Evolutionary conservation across 2,888 invertebrate genomes (phyloP), one percentile per base, ranked within the genome.

Genomic region (Agelastica alni): DNA sequence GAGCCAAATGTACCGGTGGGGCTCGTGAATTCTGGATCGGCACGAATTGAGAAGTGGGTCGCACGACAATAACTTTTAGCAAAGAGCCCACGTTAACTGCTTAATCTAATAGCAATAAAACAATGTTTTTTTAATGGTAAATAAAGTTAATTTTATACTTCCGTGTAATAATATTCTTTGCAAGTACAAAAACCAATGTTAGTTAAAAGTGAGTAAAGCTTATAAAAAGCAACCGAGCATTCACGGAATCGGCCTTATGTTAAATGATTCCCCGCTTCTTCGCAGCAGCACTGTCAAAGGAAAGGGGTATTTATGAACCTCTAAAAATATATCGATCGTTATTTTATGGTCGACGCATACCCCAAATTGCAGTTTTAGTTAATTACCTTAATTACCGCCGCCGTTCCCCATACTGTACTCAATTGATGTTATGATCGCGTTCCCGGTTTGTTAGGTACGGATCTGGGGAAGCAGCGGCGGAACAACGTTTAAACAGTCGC

Each of bases 361-460:
- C 37, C 37, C 37, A 37, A 37, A 37, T 37, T 37, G 20, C 37
- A 37, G 37, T 37, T 37, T 37, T 37, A 37, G 37, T 37, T 37
- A 37, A 37, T 37, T 37, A 37, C 37, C 37, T 37, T 20, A 37
- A 18, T 37, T 37, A 37, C 37, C 37, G 18, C 17, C 18, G 37
- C 17, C 17, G 37, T 20, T 37, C 37, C 37, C 18, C 20, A 37
- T 37, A 20, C 18, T 37, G 18, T 37, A n/a, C 37, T 17, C 37
- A 20, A 37, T 18, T 37, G 37, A 37, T 18, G 37, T 37, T 36
- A 36, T 36, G 36, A 36, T 14, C 36, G 36, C 36, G 10, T 2
- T 10, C 18, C 10, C 20, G 37, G 18, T n/a, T 10, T 10, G 37
- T 5, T 20, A 18, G 37, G 37, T 37, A 37, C 37, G 14, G 18